Percentiles rank a stretch among this genome's conserved stretches.
These are phyloP conservation scores for Aldabrachelys gigantea DNA, from an alignment of 2,113 vertebrate species.

Conservation along the genomic window DNA sequence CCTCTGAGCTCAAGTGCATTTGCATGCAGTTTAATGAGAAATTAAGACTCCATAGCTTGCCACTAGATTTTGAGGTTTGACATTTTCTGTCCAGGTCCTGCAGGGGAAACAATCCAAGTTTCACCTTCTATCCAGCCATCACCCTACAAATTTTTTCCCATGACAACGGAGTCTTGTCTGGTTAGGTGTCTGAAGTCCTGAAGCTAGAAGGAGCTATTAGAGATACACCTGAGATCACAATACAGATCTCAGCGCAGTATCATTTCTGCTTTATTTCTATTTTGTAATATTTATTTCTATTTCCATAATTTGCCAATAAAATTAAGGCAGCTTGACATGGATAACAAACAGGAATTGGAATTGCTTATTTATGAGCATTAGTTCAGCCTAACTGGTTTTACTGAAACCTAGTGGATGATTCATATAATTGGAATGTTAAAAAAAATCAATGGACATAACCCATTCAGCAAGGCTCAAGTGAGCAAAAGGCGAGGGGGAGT, in stretches of 20 bases:
- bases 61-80: not conserved
- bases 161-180: accelerated
- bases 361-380: not conserved
- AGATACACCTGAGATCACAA: not conserved
- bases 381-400: not conserved
- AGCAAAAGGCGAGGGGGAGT: not conserved
- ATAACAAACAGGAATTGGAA: not conserved
- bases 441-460: not conserved
- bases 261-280: not conserved
- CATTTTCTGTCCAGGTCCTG: not conserved
- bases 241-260: not conserved
- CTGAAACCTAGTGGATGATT: not conserved
- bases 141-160: not conserved
- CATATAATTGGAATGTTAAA: not conserved
- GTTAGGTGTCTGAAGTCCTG: not conserved
- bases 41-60: not conserved
- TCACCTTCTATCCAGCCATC: not conserved
- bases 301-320: not conserved
- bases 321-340: not conserved
- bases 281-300: not conserved
- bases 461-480: not conserved
- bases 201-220: not conserved
- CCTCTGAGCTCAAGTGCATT: accelerated
- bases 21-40: not conserved
- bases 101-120: not conserved